These are phyloP conservation scores for Conopomorpha cramerella DNA, from an alignment of 1,140 invertebrate genomes.

Conservation along the genomic window DNA sequence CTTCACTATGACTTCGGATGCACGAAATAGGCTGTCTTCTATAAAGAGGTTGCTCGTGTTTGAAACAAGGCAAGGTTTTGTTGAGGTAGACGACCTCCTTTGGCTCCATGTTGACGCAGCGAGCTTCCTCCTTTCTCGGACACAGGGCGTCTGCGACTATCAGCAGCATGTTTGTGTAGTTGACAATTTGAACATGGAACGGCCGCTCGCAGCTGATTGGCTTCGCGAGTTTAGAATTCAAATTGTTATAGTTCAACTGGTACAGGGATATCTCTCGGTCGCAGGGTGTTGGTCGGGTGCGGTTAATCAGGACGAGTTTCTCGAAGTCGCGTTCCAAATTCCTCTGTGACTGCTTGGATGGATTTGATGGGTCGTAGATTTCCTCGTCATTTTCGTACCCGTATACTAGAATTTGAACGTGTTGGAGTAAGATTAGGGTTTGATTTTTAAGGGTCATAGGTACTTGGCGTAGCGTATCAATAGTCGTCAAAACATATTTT, in stretches of 20 bases:
- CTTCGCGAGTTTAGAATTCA: conserved; percentile 38
- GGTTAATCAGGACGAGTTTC: conserved; percentile 69
- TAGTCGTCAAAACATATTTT: too few species aligned
- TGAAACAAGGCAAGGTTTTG: conserved; percentile 67
- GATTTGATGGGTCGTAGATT: conserved; percentile 38
- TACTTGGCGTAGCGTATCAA: too few species aligned
- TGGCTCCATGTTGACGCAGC: conserved; percentile 63
- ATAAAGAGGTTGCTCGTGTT: conserved; percentile 62
- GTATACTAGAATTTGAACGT: too few species aligned
- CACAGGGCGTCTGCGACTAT: conserved; percentile 78
- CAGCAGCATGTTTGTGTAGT: conserved; percentile 82
- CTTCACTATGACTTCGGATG: conserved; percentile 71
- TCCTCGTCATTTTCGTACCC: conserved; percentile 56
- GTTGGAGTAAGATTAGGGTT: too few species aligned
- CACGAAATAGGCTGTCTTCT: conserved; percentile 69
- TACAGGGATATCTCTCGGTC: conserved; percentile 68
- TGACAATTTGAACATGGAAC: conserved; percentile 82
- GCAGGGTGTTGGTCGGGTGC: conserved; percentile 78
- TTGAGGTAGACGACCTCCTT: conserved; percentile 69
- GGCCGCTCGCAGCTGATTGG: conserved; percentile 58
- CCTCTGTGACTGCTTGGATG: conserved; percentile 43
- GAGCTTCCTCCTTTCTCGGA: conserved; percentile 41
- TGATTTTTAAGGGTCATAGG: too few species aligned
- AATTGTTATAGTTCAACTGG: conserved; percentile 38
- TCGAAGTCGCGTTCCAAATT: conserved; percentile 62